Conservation (phyloP, 2,797 vertebrate genomes). For the Characodon lateralis region DNA sequence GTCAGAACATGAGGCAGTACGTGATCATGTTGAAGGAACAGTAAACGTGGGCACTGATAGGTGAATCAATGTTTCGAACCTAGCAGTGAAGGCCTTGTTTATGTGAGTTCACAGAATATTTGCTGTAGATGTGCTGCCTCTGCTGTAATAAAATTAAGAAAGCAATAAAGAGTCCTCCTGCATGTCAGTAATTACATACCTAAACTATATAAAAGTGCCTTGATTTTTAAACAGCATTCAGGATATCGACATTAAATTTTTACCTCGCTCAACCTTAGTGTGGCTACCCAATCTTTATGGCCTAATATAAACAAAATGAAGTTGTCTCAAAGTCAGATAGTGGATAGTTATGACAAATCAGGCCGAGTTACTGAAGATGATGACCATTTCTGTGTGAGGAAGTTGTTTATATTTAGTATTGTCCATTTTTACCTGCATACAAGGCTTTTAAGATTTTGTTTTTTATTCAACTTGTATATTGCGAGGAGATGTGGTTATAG, state of each 20-base stretch:
- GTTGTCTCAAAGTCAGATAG: slow-evolving; percentile 8
- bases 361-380: background rate
- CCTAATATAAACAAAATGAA: slow-evolving; percentile 21
- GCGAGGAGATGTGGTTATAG: background rate
- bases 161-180: slow-evolving; percentile 43
- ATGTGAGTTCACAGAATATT: slow-evolving; percentile 40
- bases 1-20: slow-evolving; percentile 37
- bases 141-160: slow-evolving; percentile 48
- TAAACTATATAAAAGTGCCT: slow-evolving; percentile 10
- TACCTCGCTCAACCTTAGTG: background rate
- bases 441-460: background rate
- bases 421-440: background rate
- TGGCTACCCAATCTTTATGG: slow-evolving; percentile 15
- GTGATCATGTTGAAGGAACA: slow-evolving; percentile 27
- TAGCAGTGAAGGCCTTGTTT: slow-evolving; percentile 28
- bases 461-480: background rate
- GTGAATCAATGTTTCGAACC: slow-evolving; percentile 35
- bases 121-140: slow-evolving; percentile 21
- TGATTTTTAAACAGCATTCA: background rate
- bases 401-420: background rate
- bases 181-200: slow-evolving; percentile 25
- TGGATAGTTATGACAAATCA: background rate
- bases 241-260: background rate
- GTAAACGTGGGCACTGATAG: slow-evolving; percentile 7
- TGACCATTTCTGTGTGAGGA: background rate